These are phyloP conservation scores for Samia ricini DNA, from an alignment of 1,140 invertebrate species.

Conservation along the genomic window DNA sequence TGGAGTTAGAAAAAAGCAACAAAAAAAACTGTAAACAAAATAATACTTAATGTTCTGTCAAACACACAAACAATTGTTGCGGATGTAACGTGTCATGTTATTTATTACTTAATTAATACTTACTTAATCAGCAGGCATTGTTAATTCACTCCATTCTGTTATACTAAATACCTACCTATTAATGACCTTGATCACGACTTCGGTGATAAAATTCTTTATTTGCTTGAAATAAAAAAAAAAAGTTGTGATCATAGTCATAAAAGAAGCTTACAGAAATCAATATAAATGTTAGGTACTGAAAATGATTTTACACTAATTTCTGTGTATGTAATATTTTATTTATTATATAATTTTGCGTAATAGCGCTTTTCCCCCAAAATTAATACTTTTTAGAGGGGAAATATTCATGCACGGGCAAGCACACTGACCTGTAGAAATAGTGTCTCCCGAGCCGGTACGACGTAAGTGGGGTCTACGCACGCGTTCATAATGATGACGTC, in stretches of 20 bases:
- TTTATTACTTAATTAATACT: conserved; percentile 11
- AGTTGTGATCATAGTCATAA: neutral
- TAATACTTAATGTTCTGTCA: neutral
- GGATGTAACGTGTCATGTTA: neutral
- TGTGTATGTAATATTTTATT: too few relatives aligned
- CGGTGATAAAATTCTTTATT: neutral
- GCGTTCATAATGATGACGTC: conserved; percentile 92
- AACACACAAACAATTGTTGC: neutral
- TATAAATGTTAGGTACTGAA: too few relatives aligned
- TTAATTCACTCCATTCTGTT: conserved; percentile 27
- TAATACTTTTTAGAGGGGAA: neutral
- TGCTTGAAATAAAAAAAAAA: neutral
- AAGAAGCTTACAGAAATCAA: neutral
- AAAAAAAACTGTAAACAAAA: conserved; percentile 11
- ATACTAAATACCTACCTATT: neutral
- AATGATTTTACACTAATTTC: too few relatives aligned
- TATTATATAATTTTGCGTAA: too few relatives aligned
- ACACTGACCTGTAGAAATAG: conserved; percentile 62
- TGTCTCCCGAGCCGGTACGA: conserved; percentile 62
- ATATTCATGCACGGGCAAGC: neutral
- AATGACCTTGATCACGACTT: neutral
- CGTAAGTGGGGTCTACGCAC: conserved; percentile 54
- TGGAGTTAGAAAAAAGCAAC: conserved; percentile 45
- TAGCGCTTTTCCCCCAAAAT: too few relatives aligned
- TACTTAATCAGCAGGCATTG: conserved; percentile 21